Base-by-base conservation (phyloP, 2,113 vertebrate species). In the Recurvirostra avosetta region DNA sequence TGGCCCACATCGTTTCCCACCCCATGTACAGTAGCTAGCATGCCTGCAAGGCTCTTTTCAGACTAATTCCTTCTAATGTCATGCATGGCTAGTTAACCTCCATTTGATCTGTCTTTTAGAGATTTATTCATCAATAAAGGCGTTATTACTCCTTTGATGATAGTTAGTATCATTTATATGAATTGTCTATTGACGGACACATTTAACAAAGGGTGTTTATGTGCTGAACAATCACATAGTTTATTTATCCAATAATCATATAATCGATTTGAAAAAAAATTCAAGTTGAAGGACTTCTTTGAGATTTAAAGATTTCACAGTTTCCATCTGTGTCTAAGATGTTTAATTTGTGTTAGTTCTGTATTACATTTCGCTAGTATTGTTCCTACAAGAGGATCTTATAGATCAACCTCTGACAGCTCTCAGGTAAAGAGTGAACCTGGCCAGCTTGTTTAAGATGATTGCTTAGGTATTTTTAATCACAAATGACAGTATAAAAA, bases 41-140 rank as follows among this genome's bases (percentile, higher is more conserved):
- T 92, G 94, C 95, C 97, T 94, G 78, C 81, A 85, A 96, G 97
- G 96, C 86, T 93, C 61, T 94, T 96, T 90, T 95, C 93, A 91
- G 93, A 92, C 96, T 98, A 97, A 98, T 98, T 98, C 94, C 97
- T 96, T 93, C 88, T 98, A 98, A 98, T 97, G 98, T 98, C 98
- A 98, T 98, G 98, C 98, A 97, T 98, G 98, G 97, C 95, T 97
- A 97, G 97, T 97, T 97, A 97, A 97, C 92, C 96, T 96, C 97
- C 96, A 98, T 98, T 98, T 98, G 97, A 97, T 98, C 96, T 96
- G 97, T 98, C 98, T 97, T 97, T 98, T 88, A 82, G 95, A 98
- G 97, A 98, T 98, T 98, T 98, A 98, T 98, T 98, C 96, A 97
- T 97, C 98, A 98, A 98, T 98, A 98, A 98, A 98, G 95, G 95